phyloP scores from a whole-genome alignment of 2,797 vertebrate genomes.

The Micropoecilia bifurca region DNA sequence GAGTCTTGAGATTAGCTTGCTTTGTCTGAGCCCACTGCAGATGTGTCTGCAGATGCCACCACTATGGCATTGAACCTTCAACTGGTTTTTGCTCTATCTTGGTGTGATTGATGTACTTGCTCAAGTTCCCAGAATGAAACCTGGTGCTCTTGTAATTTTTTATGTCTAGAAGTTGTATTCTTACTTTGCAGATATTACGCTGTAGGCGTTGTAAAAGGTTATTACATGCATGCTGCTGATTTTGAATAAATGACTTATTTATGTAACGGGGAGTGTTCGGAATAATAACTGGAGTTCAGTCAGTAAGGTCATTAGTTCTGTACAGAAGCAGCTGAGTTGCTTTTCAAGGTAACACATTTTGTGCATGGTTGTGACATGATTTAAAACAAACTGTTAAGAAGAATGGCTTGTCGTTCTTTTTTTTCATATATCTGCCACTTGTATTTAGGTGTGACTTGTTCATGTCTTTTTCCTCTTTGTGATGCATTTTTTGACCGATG shows the following conservation, averaged over 20 bases:
- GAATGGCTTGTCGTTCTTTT: neutral
- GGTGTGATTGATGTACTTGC: conserved; percentile 13
- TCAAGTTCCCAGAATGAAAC: conserved; percentile 30
- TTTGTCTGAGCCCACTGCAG: conserved; percentile 41
- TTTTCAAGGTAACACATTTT: neutral
- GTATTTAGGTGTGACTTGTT: neutral
- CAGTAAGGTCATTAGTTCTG: neutral
- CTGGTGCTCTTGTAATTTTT: neutral
- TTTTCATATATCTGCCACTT: neutral
- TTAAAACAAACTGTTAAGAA: neutral
- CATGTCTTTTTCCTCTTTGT: neutral
- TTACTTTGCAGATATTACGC: neutral
- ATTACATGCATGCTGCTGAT: neutral
- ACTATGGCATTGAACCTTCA: conserved; percentile 37
- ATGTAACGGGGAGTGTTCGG: neutral
- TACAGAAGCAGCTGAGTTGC: neutral
- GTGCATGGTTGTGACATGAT: neutral
- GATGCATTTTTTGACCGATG: neutral
- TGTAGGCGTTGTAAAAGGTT: neutral
- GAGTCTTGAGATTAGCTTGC: conserved; percentile 46
- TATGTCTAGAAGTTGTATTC: neutral
- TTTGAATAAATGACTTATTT: neutral
- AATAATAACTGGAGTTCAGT: neutral
- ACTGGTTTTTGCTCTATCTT: conserved; percentile 41
- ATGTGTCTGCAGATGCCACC: conserved; percentile 15